Base-by-base conservation (phyloP, 2,888 invertebrate species). In the Drosophila pseudotalamancana region DNA sequence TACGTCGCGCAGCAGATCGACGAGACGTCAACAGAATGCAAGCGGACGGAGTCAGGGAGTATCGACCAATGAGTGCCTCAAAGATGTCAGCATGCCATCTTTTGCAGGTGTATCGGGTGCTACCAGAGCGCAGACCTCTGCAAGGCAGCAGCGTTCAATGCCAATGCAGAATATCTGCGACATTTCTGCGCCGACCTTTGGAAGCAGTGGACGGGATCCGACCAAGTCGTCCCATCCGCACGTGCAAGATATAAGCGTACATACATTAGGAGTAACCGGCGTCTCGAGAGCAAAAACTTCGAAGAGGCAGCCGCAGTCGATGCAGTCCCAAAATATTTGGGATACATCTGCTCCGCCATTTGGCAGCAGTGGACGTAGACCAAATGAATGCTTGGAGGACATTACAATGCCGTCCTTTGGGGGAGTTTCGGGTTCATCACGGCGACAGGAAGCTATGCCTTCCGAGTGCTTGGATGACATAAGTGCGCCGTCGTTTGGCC, bases 351-450 rank as follows among this genome's bases (percentile, higher is more conserved):
- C 45, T 4, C 49, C 59, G 4, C 29, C 42, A 0, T 68, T 48
- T n/a, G 43, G 34, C 16, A 27, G 8, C 14, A 39, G 51, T 25
- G 53, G 18, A 6, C 4, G 9, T n/a, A 18, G 8, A 8, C 23
- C 4, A 40, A n/a, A 35, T 43, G 34, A 59, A 14, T 29, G 32
- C 4, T 0, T 63, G 1, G 54, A 55, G 0, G 42, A 72, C 19
- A 4, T 61, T 1, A 61, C 49, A 0, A 67, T 62, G 68, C 72
- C 70, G 0, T 69, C 70, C 1, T 63, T 49, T 14, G 64, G 4
- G 27, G 53, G 19, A 6, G 35, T 49, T 1, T 49, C 54, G 9
- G 32, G 50, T 0, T 43, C 43, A 6, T 43, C 43, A 18, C 27
- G 18, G 1, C 43, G 43, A 29, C 43, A 43, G 16, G 18, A 43